A percentile compares a stretch with the other conserved stretches of the same genome.
phyloP scores from a whole-genome alignment of 64 coral and sea anemone species.

The Actinia equina region DNA sequence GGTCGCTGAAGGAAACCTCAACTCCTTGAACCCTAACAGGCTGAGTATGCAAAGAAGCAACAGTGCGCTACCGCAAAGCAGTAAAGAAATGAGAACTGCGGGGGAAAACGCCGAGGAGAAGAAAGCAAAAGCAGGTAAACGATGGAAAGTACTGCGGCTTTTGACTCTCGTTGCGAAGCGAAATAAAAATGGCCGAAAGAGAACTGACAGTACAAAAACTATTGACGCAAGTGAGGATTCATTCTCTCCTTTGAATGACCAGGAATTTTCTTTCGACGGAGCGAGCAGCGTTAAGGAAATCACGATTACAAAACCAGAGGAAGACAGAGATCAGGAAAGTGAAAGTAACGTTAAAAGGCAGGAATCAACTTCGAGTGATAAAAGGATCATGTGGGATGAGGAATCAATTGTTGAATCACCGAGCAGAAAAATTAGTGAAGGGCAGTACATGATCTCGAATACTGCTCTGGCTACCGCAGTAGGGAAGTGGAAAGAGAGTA shows the following conservation, averaged over 20 bases:
- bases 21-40: background rate
- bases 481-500: conserved; percentile 10
- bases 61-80: conserved; percentile 8
- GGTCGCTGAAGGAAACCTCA: background rate
- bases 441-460: background rate
- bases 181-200: conserved; percentile 1
- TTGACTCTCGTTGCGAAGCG: conserved; percentile 6
- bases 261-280: conserved; percentile 8
- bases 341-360: background rate
- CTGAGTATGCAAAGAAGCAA: conserved; percentile 6
- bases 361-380: background rate
- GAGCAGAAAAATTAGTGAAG: conserved; percentile 5
- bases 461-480: background rate
- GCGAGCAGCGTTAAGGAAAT: background rate
- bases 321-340: background rate
- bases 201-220: background rate
- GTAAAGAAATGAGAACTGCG: background rate
- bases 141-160: conserved; percentile 18
- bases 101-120: background rate
- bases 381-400: conserved; percentile 2
- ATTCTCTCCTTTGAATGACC: background rate
- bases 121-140: background rate
- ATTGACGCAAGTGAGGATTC: background rate
- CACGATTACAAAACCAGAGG: conserved; percentile 8
- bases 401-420: background rate